Evolutionary conservation across 2,113 vertebrate species (phyloP), one percentile per base, ranked within the genome.

Genomic region (Salvator merianae): DNA sequence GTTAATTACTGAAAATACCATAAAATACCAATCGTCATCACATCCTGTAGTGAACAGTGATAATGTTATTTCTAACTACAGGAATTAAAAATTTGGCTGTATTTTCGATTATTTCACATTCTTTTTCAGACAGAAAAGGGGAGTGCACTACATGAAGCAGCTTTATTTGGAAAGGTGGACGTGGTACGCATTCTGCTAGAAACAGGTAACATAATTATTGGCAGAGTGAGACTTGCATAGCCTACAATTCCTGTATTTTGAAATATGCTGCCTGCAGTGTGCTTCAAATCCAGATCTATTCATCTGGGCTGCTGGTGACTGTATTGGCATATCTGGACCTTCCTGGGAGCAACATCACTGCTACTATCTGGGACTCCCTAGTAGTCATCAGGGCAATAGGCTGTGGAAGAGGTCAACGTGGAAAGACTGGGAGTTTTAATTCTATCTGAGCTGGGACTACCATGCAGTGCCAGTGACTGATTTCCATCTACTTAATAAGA

Each of bases 91-190:
- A 2, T 55, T 47, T 47, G 43, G 43, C 43, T 86, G 88, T 5
- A 71, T 83, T 87, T 88, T 43, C 73, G 30, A 68, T 86, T 84
- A 73, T 87, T 83, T 87, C 84, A 90, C 89, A 85, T 74, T 93
- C 79, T 92, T 88, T 92, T 93, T 47, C 91, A 99, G 98, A 99
- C 98, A 79, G 98, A 99, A 95, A 99, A 99, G 90, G 98, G 98
- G 86, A 99, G 98, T 62, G 98, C 98, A 75, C 96, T 99, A 63
- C 98, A 99, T 14, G 98, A 99, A 93, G 98, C 98, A 74, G 97
- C 98, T 82, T 97, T 99, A 4, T 99, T 97, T 93, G 98, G 98
- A 88, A 99, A 99, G 94, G 97, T 98, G 96, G 98, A 99, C 92
- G 98, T 99, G 88, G 98, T 99, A 81, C 97, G 97, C 82, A 94